Percentiles rank a stretch among this genome's conserved stretches.
phyloP scores from a whole-genome alignment of 2,113 vertebrate species.

The Crotalus horridus region DNA sequence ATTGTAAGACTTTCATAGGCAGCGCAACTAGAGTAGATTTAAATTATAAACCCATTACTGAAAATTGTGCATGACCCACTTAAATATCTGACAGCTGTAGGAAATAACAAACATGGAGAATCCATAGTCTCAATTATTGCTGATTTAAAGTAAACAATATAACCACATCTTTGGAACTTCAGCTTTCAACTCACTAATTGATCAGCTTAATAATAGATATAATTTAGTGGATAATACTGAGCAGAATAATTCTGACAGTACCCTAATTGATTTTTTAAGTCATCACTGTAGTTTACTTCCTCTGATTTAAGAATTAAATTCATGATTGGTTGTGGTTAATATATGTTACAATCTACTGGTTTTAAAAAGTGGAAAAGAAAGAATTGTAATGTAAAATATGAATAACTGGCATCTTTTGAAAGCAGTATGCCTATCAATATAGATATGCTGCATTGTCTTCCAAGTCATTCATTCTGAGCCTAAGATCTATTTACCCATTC shows the following conservation, averaged over 20 bases:
- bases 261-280: neutral
- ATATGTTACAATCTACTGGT: neutral
- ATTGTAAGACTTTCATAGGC: neutral
- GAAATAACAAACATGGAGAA: neutral
- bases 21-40: neutral
- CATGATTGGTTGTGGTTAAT: neutral
- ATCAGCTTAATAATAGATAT: neutral
- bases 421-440: neutral
- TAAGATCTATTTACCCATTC: neutral
- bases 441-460: neutral
- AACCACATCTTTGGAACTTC: neutral
- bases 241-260: neutral
- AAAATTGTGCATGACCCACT: neutral
- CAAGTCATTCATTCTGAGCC: neutral
- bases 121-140: neutral
- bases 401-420: neutral
- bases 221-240: rapidly evolving
- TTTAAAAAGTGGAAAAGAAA: neutral
- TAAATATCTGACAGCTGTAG: neutral
- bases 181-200: neutral
- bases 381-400: neutral
- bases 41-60: neutral
- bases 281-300: neutral
- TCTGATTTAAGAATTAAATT: neutral
- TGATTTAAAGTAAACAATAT: neutral